Percentiles rank a stretch among this genome's conserved stretches.
These are phyloP conservation scores for Hypanus sabinus DNA, from an alignment of 2,113 vertebrate species.

Conservation along the genomic window DNA sequence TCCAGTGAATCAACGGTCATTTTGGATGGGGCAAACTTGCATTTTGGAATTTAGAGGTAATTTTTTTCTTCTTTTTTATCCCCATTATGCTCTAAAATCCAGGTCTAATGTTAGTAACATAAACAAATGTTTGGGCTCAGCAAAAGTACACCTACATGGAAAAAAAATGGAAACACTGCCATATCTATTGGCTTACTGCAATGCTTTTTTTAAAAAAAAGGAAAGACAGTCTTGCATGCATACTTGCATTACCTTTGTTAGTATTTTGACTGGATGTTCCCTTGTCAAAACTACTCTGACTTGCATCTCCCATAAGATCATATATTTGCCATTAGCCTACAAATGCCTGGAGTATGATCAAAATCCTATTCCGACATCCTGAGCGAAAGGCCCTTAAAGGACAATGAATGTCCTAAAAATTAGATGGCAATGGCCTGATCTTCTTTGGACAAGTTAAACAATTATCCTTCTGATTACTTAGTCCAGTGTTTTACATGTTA, in stretches of 20 bases:
- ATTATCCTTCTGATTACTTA: slow-evolving; percentile 31
- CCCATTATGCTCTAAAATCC: neutral
- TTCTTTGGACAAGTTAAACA: neutral
- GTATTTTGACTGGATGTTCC: slow-evolving; percentile 18
- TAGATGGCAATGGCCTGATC: slow-evolving; percentile 29
- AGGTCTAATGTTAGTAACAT: slow-evolving; percentile 23
- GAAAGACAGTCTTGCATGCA: slow-evolving; percentile 19
- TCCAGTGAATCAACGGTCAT: slow-evolving; percentile 15
- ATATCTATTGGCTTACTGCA: neutral
- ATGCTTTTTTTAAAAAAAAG: neutral
- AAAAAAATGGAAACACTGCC: neutral
- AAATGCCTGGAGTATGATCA: neutral
- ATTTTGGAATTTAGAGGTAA: neutral
- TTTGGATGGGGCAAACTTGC: slow-evolving; percentile 20
- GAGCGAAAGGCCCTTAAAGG: slow-evolving; percentile 4
- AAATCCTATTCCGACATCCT: slow-evolving; percentile 6
- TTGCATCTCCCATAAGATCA: neutral
- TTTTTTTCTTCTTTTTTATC: neutral
- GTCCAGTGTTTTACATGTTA: slow-evolving; percentile 50
- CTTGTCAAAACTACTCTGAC: slow-evolving; percentile 10
- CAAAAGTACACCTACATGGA: neutral
- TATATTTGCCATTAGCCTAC: neutral
- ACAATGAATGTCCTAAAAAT: neutral
- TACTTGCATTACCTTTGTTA: slow-evolving; percentile 33
- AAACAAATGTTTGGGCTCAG: neutral